Evolutionary conservation across 1,140 invertebrate genomes (phyloP).

Genomic region (Nasonia giraulti): DNA sequence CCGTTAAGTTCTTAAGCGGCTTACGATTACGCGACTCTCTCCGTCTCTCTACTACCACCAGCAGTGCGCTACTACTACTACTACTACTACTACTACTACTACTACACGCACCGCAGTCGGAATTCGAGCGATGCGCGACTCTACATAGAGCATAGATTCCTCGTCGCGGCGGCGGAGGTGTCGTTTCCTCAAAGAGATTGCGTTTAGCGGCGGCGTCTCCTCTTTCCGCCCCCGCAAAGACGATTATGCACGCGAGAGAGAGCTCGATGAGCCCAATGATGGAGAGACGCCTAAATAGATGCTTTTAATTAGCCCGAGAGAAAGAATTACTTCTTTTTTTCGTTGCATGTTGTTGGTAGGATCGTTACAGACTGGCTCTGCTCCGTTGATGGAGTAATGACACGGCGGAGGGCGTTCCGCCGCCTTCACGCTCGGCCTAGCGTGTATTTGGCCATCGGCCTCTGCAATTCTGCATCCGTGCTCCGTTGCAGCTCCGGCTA

Average conservation of each 20-base stretch:
- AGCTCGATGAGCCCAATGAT: not conserved
- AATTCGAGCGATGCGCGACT: constrained; percentile 1
- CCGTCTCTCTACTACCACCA: not conserved
- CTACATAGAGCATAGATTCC: not conserved
- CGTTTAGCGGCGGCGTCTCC: constrained; percentile 14
- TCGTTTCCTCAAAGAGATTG: constrained; percentile 41
- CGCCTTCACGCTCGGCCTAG: constrained; percentile 67
- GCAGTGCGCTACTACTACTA: no score
- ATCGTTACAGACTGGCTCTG: not conserved
- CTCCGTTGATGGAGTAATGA: constrained; percentile 54
- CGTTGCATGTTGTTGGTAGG: no score
- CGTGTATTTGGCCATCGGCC: constrained; percentile 70
- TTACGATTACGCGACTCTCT: constrained; percentile 62
- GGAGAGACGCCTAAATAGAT: not conserved
- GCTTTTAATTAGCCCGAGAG: not conserved
- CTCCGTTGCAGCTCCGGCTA: not conserved
- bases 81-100: no score
- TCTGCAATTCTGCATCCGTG: not conserved
- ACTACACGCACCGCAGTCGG: not conserved
- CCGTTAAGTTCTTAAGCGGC: constrained; percentile 69
- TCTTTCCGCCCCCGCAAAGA: not conserved
- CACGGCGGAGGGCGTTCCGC: constrained; percentile 55
- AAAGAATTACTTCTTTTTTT: no score
- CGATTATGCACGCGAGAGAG: not conserved
- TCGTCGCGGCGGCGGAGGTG: not conserved